Evolutionary conservation across 2,888 invertebrate genomes (phyloP), one percentile per base, ranked within the genome.

Genomic region (Hemithea aestivaria): DNA sequence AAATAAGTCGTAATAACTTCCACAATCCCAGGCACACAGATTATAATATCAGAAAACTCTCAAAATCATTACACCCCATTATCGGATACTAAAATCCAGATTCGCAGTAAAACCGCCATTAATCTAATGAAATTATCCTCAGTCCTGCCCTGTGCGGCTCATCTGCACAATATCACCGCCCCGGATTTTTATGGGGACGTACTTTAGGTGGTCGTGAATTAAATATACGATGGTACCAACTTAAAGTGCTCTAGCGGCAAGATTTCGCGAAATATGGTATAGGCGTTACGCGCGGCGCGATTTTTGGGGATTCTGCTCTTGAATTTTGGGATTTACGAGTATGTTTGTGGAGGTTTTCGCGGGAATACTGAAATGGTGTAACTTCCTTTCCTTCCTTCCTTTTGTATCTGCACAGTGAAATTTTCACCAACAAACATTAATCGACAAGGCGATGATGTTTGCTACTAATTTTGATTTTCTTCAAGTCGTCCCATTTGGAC

Each of bases 171-270:
- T 76, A 80, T 87, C 87, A 63, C 65, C 53, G 60, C 68, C 47
- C 51, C 60, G 82, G 84, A 82, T 82, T 87, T 85, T 87, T 87
- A 87, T 85, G 79, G 80, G 69, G 71, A 78, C 79, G 78, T 81
- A 75, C 81, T 81, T 82, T 77, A 75, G 76, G 58, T 59, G 68
- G 53, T 69, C 59, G 62, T 84, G 85, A 85, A 87, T 87, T 87
- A 85, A 84, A 85, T 85, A 84, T 87, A 83, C 71, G 75, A 66
- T 67, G 74, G 66, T 62, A 64, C 69, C 69, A 74, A 77, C 75
- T 83, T 81, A 80, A 82, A 84, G 83, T 81, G 82, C 81, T 79
- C 66, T 62, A 48, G 66, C 54, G 78, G 80, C 69, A 77, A 81
- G 85, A 85, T 87, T 85, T 84, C 62, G 67, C 70, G 73, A 83